Evolutionary conservation across 37 sponge, comb jelly and placozoan species (phyloP), one percentile per base, ranked within the genome.

Genomic region (Mnemiopsis leidyi): DNA sequence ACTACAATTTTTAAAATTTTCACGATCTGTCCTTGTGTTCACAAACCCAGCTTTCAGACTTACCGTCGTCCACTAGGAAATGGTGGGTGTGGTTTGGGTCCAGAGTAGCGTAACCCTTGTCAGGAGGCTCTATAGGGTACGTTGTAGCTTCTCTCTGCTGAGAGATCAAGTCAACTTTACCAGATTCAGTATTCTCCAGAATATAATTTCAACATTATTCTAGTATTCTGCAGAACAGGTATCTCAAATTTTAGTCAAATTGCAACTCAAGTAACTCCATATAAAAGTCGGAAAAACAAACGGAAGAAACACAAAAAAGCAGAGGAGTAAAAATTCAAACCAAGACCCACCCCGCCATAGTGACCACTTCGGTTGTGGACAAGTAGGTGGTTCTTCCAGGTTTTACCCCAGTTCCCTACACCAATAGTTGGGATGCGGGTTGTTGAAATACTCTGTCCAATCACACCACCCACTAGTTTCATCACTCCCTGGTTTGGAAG

Each of bases 21-120:
- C n/a, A n/a, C n/a, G n/a, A n/a, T n/a, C n/a, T n/a, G n/a, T n/a
- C n/a, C n/a, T n/a, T n/a, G n/a, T n/a, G n/a, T n/a, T n/a, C n/a
- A n/a, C n/a, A n/a, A n/a, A n/a, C n/a, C n/a, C n/a, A n/a, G n/a
- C n/a, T n/a, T n/a, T n/a, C n/a, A n/a, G n/a, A 48, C 61, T 48
- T 18, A 48, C 90, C 90, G 90, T 85, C 90, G 29, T 85, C 90
- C 67, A 85, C 90, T 28, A 85, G 90, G 23, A 85, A 85, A 39
- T 85, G 90, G 30, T 85, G 90, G 23, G 90, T 85, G 90, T 85
- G 90, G 67, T 85, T 85, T 40, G 90, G 90, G 90, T 85, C 90
- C 18, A 85, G 90, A 36, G 90, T 85, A 1, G 90, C 90, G 29
- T 40, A 85, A 23, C 90, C 90, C 35, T 85, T 85, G 61, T 92